phyloP scores from a whole-genome alignment of 2,797 vertebrate species.

The Gymnopithys bicolor region DNA sequence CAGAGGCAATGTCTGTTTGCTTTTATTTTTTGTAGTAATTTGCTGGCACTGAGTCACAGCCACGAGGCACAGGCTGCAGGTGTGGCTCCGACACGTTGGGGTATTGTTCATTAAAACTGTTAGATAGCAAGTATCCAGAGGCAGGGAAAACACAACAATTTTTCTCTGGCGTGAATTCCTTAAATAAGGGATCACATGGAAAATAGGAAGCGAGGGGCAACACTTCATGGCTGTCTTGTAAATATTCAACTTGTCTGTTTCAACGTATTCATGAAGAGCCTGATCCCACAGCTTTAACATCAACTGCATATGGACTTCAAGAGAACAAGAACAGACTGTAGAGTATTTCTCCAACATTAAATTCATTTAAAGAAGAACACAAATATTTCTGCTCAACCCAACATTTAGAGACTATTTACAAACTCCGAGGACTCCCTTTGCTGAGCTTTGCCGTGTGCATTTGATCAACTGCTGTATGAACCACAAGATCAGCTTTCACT shows the following conservation, averaged over 20 bases:
- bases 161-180: neutral
- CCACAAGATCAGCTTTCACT: constrained; percentile 56
- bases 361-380: neutral
- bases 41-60: constrained; percentile 43
- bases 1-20: constrained; percentile 72
- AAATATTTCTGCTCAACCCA: neutral
- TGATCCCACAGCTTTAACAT: neutral
- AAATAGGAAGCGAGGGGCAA: neutral
- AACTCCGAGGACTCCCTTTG: neutral
- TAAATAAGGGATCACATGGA: neutral
- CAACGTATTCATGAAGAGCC: neutral
- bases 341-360: neutral
- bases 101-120: constrained; percentile 43
- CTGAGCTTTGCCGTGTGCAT: neutral
- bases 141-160: constrained; percentile 10
- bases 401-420: constrained; percentile 44
- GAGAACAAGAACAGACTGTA: neutral
- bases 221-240: neutral
- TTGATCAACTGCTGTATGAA: constrained; percentile 49
- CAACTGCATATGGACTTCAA: neutral
- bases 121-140: constrained; percentile 49
- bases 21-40: constrained; percentile 63
- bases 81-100: constrained; percentile 45
- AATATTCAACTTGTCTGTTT: neutral
- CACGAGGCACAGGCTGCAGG: constrained; percentile 59